A percentile compares a stretch with the other conserved stretches of the same genome.
Conservation (phyloP, 1,140 invertebrate genomes). For the Scylla paramamosain region DNA sequence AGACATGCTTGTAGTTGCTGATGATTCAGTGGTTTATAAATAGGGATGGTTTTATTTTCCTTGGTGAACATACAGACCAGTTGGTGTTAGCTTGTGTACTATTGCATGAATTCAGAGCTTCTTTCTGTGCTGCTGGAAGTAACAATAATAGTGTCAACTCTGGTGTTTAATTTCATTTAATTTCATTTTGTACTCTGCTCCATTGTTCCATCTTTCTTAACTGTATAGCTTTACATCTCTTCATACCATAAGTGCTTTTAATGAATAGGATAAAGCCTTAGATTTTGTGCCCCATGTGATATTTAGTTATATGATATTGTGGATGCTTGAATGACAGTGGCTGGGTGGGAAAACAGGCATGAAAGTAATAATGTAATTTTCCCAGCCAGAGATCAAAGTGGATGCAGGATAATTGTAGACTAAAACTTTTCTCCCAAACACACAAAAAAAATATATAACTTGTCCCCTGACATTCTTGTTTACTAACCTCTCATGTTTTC, state of each 20-base stretch:
- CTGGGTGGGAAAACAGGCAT: neutral
- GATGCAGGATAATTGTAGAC: neutral
- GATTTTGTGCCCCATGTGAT: neutral
- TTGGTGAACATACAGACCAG: neutral
- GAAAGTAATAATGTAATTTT: neutral
- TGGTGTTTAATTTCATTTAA: neutral
- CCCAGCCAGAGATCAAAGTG: neutral
- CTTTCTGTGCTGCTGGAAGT: no score
- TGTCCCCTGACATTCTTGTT: neutral
- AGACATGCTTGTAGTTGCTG: neutral
- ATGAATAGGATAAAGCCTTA: slow-evolving; percentile 3
- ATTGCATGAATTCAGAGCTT: no score
- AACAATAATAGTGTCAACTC: neutral
- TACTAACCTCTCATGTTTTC: neutral
- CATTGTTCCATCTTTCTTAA: neutral
- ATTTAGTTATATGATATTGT: neutral
- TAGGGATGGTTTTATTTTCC: no score
- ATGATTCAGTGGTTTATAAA: no score
- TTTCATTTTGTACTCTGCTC: neutral
- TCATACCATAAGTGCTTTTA: slow-evolving; percentile 23
- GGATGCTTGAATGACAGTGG: neutral
- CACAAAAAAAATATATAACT: neutral
- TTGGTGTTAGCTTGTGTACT: no score
- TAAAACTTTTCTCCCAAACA: neutral
- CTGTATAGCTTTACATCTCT: neutral